These are phyloP conservation scores for Amphiura filiformis DNA, from an alignment of 35 echinoderm and acorn worm species.

Conservation along the genomic window DNA sequence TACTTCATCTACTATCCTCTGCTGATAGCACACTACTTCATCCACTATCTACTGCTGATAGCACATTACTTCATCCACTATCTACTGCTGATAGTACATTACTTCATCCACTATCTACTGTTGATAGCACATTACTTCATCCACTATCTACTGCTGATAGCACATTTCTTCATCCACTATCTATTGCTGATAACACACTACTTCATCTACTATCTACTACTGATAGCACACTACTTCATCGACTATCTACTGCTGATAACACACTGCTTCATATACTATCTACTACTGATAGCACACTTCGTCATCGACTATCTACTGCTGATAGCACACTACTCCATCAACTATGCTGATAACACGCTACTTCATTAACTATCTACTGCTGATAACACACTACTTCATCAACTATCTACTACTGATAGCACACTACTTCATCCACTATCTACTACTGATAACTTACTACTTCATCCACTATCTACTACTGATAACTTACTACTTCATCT, in stretches of 20 bases:
- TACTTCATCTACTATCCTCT: too few relatives aligned
- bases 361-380: constrained; percentile 7
- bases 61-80: background rate
- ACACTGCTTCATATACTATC: background rate
- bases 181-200: too few relatives aligned
- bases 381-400: background rate
- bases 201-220: background rate
- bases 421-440: background rate
- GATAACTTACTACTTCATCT: background rate
- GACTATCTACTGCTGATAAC: too few relatives aligned
- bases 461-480: background rate
- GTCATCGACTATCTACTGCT: background rate
- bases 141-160: constrained; percentile 1
- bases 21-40: background rate
- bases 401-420: too few relatives aligned
- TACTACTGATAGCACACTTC: background rate
- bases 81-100: background rate
- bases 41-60: too few relatives aligned
- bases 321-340: background rate
- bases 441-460: background rate
- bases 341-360: too few relatives aligned
- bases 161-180: background rate
- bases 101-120: background rate
- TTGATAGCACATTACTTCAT: background rate
- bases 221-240: background rate